Conservation (phyloP, 2,888 invertebrate species). For the Invenusta paracnida region DNA sequence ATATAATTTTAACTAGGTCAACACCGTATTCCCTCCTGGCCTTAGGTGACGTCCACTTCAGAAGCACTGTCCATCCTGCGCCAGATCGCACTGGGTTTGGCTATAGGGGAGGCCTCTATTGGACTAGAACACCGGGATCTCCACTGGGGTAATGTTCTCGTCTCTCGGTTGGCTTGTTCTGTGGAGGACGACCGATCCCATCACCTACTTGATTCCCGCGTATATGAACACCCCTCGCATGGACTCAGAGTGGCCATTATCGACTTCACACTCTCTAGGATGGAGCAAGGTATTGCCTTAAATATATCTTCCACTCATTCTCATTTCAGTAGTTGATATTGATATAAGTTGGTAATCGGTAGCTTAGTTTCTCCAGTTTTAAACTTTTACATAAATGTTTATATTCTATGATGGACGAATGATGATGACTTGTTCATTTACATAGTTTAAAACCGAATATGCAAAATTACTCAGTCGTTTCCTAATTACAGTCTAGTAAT, state of each 20-base stretch:
- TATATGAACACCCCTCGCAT: slow-evolving; percentile 62
- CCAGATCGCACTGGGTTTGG: slow-evolving; percentile 80
- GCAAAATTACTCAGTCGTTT: too few relatives aligned
- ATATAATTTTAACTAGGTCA: not conserved
- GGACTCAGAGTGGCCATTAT: slow-evolving; percentile 72
- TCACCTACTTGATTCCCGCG: slow-evolving; percentile 64
- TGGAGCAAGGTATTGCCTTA: slow-evolving; percentile 58
- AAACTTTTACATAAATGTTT: too few relatives aligned
- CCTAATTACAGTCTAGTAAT: too few relatives aligned
- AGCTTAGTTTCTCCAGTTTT: too few relatives aligned
- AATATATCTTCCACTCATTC: too few relatives aligned
- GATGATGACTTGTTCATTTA: too few relatives aligned
- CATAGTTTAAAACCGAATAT: too few relatives aligned
- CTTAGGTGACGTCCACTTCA: slow-evolving; percentile 49
- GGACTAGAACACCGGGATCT: slow-evolving; percentile 92
- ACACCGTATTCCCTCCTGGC: not conserved
- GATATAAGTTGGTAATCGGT: too few relatives aligned
- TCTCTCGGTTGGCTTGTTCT: slow-evolving; percentile 62
- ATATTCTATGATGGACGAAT: too few relatives aligned
- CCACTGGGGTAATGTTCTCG: slow-evolving; percentile 86
- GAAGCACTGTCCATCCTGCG: slow-evolving; percentile 67
- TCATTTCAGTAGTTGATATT: too few relatives aligned
- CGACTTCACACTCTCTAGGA: slow-evolving; percentile 80
- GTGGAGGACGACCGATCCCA: slow-evolving; percentile 55
- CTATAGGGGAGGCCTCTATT: slow-evolving; percentile 75